These are phyloP conservation scores for Acanthococcus lagerstroemiae DNA, from an alignment of 2,888 invertebrate genomes.

Conservation along the genomic window DNA sequence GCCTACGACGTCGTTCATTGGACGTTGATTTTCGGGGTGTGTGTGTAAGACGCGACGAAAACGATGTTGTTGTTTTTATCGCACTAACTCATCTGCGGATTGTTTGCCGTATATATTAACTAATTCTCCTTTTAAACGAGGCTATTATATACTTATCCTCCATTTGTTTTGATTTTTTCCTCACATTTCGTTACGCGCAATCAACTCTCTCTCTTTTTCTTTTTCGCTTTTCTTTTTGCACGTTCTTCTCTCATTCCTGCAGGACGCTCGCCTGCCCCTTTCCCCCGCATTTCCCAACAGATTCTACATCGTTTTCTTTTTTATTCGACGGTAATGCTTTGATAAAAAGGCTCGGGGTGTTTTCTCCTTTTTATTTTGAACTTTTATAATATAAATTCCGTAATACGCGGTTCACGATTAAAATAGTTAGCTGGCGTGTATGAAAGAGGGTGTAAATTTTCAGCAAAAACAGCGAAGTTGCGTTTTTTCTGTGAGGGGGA, in stretches of 20 bases:
- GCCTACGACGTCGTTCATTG: constrained; percentile 23
- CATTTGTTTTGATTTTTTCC: constrained; percentile 31
- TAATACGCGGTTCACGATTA: too few species aligned
- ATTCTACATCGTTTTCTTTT: background rate
- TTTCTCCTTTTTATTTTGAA: too few species aligned
- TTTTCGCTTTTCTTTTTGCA: constrained; percentile 6
- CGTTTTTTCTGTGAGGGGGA: too few species aligned
- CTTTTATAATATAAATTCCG: too few species aligned
- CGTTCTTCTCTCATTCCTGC: constrained; percentile 6
- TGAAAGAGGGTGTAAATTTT: too few species aligned
- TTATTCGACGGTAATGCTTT: constrained; percentile 5
- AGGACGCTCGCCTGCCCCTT: background rate
- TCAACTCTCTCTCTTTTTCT: constrained; percentile 17
- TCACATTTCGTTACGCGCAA: constrained; percentile 27
- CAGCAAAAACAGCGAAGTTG: too few species aligned
- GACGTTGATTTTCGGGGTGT: constrained; percentile 26
- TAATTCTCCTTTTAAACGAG: constrained; percentile 32
- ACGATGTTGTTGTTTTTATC: constrained; percentile 30
- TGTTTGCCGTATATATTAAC: constrained; percentile 31
- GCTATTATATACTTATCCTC: constrained; percentile 32
- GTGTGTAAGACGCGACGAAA: constrained; percentile 24
- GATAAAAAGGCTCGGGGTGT: constrained; percentile 1
- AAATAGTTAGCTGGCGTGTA: too few species aligned
- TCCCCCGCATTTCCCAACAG: constrained; percentile 1
- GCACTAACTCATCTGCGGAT: constrained; percentile 29